These are phyloP conservation scores for Synergus gifuensis DNA, from an alignment of 2,888 invertebrate species.

Conservation along the genomic window DNA sequence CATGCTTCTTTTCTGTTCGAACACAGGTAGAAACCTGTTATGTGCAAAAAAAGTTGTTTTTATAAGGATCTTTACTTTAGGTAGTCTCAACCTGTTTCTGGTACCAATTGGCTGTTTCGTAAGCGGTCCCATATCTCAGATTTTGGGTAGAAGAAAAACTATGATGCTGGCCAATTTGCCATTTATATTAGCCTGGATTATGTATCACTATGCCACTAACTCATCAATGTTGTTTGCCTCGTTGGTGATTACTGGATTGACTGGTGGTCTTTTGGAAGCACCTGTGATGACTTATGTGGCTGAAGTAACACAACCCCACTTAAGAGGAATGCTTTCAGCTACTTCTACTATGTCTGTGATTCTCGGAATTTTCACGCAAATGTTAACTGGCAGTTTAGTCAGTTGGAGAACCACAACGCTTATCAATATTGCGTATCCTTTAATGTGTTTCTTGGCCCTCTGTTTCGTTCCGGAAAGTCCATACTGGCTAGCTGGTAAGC, in stretches of 20 bases:
- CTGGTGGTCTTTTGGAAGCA: slow-evolving; percentile 89
- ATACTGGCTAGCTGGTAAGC: slow-evolving; percentile 85
- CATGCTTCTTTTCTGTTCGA: too few species aligned
- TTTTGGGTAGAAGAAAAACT: slow-evolving; percentile 85
- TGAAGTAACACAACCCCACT: slow-evolving; percentile 89
- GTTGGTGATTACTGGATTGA: slow-evolving; percentile 85
- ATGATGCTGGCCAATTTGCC: slow-evolving; percentile 82
- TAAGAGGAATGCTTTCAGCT: slow-evolving; percentile 87
- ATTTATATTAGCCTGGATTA: slow-evolving; percentile 86
- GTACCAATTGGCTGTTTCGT: slow-evolving; percentile 89
- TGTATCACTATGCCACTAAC: slow-evolving; percentile 84
- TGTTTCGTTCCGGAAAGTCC: slow-evolving; percentile 90
- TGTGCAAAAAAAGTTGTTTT: too few species aligned
- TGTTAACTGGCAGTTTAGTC: slow-evolving; percentile 85
- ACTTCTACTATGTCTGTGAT: slow-evolving; percentile 88
- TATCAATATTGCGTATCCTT: slow-evolving; percentile 83
- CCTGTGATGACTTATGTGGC: slow-evolving; percentile 91
- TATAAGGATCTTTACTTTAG: slow-evolving; percentile 74
- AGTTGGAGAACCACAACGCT: slow-evolving; percentile 86
- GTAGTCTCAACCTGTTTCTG: slow-evolving; percentile 88
- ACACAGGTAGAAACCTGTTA: too few species aligned
- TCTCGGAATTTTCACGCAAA: slow-evolving; percentile 87
- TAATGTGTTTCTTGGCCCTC: slow-evolving; percentile 82
- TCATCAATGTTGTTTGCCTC: slow-evolving; percentile 85
- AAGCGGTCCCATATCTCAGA: slow-evolving; percentile 86